phyloP scores from a whole-genome alignment of 23 tunicate genomes.

The Ciona savignyi region DNA sequence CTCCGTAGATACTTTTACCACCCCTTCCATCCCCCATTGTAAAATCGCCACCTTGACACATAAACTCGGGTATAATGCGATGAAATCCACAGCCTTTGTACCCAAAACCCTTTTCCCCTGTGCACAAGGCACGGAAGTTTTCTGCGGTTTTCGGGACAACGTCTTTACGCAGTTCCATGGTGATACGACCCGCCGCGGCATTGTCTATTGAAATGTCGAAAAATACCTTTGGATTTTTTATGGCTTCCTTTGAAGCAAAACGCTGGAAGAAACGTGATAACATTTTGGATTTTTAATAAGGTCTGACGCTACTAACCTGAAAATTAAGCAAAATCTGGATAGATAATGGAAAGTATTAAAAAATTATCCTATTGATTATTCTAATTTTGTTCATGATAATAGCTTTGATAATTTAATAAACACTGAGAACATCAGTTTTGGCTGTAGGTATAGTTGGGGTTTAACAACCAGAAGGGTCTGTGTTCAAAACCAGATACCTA shows the following conservation, averaged over 20 bases:
- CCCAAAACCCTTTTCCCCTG: conserved; percentile 90
- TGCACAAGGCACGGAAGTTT: conserved; percentile 91
- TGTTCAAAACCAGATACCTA: no score
- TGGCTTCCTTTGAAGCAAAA: conserved; percentile 21
- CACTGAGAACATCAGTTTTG: no score
- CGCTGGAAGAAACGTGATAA: conserved; percentile 13
- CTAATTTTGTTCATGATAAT: no score
- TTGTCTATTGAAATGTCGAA: conserved; percentile 56
- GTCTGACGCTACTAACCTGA: no score
- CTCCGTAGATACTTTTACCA: conserved; percentile 95
- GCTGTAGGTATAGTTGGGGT: no score
- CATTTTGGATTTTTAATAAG: conserved; percentile 3
- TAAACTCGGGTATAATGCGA: conserved; percentile 91
- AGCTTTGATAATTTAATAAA: no score
- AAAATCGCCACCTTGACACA: conserved; percentile 99
- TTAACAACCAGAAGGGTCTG: no score
- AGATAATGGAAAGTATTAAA: no score
- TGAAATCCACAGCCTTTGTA: conserved; percentile 81
- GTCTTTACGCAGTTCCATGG: conserved; percentile 75
- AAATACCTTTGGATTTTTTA: conserved; percentile 71
- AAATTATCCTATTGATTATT: no score
- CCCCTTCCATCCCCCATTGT: conserved; percentile 89
- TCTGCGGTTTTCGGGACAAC: conserved; percentile 97
- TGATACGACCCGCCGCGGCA: conserved; percentile 45
- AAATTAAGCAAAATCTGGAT: no score